Evolutionary conservation across 2,797 vertebrate genomes (phyloP), one percentile per base, ranked within the genome.

Genomic region (Xyrichtys novacula): DNA sequence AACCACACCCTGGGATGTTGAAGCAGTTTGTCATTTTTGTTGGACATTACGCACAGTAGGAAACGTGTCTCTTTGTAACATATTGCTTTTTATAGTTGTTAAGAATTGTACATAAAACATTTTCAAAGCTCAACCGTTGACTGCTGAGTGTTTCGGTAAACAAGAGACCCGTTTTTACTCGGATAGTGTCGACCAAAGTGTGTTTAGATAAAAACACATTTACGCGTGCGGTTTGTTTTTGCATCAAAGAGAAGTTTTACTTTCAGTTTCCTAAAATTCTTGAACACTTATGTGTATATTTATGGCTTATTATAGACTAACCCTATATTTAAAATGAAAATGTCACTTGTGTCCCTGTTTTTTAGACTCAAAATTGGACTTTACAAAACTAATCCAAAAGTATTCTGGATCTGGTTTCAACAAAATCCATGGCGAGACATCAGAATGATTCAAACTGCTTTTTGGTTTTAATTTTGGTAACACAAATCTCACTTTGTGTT

Each of bases 41-140:
- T 40, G 23, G 25, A 46, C 38, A 12, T 26, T 50, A 34, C 19
- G 20, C 34, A 15, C 23, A 25, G 20, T 59, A 49, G 55, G 39
- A 71, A 65, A 65, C 55, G 38, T 76, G 71, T 59, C 39, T 50
- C 4, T 71, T 67, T 80, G 60, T 78, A 46, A 23, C 12, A 7
- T 25, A 47, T 66, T 68, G 65, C 71, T 76, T 81, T 39, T 83
- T 76, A 15, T 74, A 74, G 67, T 31, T 78, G 55, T 74, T 65
- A 61, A 71, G 50, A 83, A 78, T 78, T 87, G 76, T 83, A 72
- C 59, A 86, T 85, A 86, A 88, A 88, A 75, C 49, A 40, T 67
- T 68, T 82, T 80, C 62, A 57, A 70, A 71, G 53, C 43, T 53
- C 16, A 69, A 65, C 26, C 28, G 53, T 48, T 39, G 69, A 44